Evolutionary conservation across 30 jellyfish, hydroid and myxozoan genomes (phyloP).

Genomic region (Aurelia aurita): DNA sequence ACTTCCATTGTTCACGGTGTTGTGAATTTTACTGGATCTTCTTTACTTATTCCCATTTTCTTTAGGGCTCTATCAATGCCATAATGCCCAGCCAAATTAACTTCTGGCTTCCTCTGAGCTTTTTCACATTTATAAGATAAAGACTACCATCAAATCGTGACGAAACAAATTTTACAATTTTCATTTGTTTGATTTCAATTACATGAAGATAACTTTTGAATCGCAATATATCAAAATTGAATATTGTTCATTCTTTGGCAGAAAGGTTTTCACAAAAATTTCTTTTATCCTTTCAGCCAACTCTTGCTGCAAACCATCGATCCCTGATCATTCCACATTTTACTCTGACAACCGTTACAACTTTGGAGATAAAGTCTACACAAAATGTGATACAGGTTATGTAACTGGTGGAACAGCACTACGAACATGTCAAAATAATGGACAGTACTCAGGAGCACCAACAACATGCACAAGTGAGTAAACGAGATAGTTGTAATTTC

Average conservation of each 20-base stretch:
- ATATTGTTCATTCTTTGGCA: background rate
- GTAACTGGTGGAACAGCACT: conserved; percentile 76
- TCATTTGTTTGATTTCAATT: background rate
- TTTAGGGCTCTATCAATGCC: no score
- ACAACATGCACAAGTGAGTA: conserved; percentile 89
- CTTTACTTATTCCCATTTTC: no score
- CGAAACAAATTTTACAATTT: background rate
- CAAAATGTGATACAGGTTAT: conserved; percentile 80
- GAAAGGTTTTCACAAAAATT: background rate
- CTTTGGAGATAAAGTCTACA: conserved; percentile 77
- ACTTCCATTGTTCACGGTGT: no score
- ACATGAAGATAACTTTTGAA: background rate
- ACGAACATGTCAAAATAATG: conserved; percentile 75
- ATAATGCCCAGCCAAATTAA: no score
- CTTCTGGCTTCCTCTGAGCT: no score
- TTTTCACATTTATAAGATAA: no score
- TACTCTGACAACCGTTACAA: conserved; percentile 70
- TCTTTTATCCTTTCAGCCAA: conserved; percentile 48
- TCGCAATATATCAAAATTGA: no score
- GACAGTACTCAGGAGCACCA: conserved; percentile 81
- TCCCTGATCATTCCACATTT: conserved; percentile 68
- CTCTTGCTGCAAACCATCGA: conserved; percentile 91
- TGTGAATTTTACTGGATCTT: no score
- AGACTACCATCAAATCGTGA: background rate
- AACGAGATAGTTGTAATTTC: background rate